Conservation (phyloP, 1,140 invertebrate species). For the Lycorma delicatula region DNA sequence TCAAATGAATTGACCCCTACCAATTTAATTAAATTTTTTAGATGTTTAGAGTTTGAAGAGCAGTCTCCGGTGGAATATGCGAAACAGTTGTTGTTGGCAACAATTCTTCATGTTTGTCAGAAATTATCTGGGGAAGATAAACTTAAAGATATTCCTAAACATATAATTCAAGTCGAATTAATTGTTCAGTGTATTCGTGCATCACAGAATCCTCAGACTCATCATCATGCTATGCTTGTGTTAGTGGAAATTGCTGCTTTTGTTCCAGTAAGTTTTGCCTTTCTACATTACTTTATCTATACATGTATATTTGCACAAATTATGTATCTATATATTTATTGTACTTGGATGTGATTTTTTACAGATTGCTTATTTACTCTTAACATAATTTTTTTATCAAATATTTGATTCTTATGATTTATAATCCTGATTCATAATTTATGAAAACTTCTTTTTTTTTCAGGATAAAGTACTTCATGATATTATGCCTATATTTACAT, state of each 20-base stretch:
- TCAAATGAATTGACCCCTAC: neutral
- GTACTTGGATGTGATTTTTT: neutral
- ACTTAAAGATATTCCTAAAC: conserved; percentile 45
- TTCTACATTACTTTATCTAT: neutral
- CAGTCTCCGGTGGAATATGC: conserved; percentile 79
- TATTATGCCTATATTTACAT: conserved; percentile 92
- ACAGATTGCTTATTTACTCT: no score
- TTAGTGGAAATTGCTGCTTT: conserved; percentile 65
- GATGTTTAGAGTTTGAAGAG: conserved; percentile 68
- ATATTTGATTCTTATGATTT: neutral
- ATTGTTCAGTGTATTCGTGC: conserved; percentile 80
- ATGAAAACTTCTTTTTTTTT: conserved; percentile 18
- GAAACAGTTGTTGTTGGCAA: conserved; percentile 75
- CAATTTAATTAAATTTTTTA: conserved; percentile 23
- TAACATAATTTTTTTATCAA: no score
- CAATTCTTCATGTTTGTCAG: conserved; percentile 61
- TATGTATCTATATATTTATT: no score
- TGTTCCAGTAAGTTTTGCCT: conserved; percentile 44
- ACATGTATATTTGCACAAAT: no score
- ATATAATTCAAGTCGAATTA: conserved; percentile 65
- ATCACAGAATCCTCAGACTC: conserved; percentile 87
- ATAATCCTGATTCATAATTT: neutral
- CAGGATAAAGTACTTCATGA: conserved; percentile 76
- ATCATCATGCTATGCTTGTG: conserved; percentile 79
- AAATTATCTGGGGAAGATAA: conserved; percentile 42